Base-by-base conservation (phyloP, 1,140 invertebrate genomes). In the Ceratoteleas bidentatus region DNA sequence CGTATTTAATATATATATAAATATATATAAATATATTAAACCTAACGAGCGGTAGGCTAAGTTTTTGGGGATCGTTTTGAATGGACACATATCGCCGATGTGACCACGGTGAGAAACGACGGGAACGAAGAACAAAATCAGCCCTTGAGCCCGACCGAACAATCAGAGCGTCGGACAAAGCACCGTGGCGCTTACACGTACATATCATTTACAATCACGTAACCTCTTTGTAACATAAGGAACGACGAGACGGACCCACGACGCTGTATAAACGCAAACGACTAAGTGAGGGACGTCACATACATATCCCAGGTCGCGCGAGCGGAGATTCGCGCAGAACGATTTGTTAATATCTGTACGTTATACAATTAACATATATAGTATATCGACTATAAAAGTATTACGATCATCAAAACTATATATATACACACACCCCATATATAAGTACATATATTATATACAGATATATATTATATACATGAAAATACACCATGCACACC, bases 181-280 rank as follows among this genome's bases (percentile, higher is more conserved):
- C 58, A 75, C 15, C 16, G 50, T 73, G 11, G 52, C 56, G 69
- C 70, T 75, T 70, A 75, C 38, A 40, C 36, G 56, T 81, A 87
- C 86, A 87, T 88, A 88, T 88, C 85, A 87, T 85, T 86, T 85
- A 84, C 77, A 87, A 79, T 81, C 73, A 57, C 78, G 84, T 81
- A 45, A 34, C 76, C 86, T 69, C 73, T 81, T 53, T 64, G 53
- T 87, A 86, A 86, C 53, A 83, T 84, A 85, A 49, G 24, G 36
- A 64, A 13, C 14, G 57, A 77, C 16, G 16, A 52, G 47, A 58
- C 52, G 36, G 47, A 68, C 33, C 36, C 61, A 68, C 38, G 49
- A 66, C 47, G 38, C 24, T 69, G 54, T 54, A 69, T 76, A 56
- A 84, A 57, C 52, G 50, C 84, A 85, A 85, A 81, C 24, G 80